Evolutionary conservation across 1,140 invertebrate genomes (phyloP), one percentile per base, ranked within the genome.

Genomic region (Alviniconcha marisindica): DNA sequence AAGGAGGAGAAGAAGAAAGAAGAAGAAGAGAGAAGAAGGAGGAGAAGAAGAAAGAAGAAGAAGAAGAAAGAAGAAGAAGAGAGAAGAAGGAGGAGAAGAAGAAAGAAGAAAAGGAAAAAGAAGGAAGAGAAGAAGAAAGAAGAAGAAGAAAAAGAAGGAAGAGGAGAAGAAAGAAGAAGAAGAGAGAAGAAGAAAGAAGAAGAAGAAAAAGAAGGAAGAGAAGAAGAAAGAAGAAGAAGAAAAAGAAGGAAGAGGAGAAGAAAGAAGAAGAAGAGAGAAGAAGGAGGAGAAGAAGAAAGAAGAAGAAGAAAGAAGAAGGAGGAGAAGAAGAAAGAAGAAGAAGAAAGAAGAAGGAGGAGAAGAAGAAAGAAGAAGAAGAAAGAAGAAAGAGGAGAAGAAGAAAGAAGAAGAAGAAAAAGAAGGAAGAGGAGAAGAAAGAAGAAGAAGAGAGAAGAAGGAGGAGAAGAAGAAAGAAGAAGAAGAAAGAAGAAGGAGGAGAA

Each of bases 221-320:
- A 7, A 24, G 28, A 36, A 31, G 44, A 31, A 79, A 40, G 42
- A 69, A 3, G 42, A 33, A 36, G 33, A 56, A 71, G 31, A 44
- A 31, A 66, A 60, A 18, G 54, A 78, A 28, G 33, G 28, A 83
- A 86, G 83, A 66, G 82, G 56, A 48, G 81, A 42, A 81, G 33
- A 56, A 51, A 83, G 42, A 56, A 48, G 18, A 81, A 44, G 28
- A 42, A 28, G 5, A 12, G 48, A 60, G 38, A 44, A 54, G 31
- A 36, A 79, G 12, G 51, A 48, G 42, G 77, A 78, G 60, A 18
- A 40, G 36, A 51, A 71, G 40, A 76, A 82, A 73, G 76, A 80
- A 79, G 33, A 40, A n/a, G 48, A 28, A 21, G n/a, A 38, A 12
- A 78, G 76, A 31, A 63, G 71, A 60, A 28, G 69, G 48, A 81